Evolutionary conservation across 2,888 invertebrate species (phyloP).

Genomic region (Campopleginae sp.): DNA sequence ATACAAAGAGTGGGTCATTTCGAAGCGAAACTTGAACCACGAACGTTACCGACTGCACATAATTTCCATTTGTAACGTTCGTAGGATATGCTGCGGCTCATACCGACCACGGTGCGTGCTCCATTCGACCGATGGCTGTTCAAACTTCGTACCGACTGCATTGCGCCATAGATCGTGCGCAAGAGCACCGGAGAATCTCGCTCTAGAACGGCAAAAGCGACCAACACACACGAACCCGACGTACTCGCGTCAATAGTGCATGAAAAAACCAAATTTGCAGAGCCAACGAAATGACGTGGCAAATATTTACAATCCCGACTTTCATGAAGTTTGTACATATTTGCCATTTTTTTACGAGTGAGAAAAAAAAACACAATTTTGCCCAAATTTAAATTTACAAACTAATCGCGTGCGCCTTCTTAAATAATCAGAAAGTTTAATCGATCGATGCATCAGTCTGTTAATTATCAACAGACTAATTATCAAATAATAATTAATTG

Average conservation of each 20-base stretch:
- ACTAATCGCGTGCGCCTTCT: too few species aligned
- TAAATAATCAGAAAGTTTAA: too few species aligned
- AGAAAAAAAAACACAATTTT: too few species aligned
- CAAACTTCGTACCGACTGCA: slow-evolving; percentile 18
- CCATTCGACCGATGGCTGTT: not conserved
- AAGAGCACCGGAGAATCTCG: not conserved
- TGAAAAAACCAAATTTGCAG: too few species aligned
- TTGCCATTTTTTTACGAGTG: too few species aligned
- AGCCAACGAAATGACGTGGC: too few species aligned
- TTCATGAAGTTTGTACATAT: too few species aligned
- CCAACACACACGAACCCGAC: not conserved
- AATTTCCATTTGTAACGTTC: not conserved
- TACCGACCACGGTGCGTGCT: not conserved
- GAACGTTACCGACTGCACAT: not conserved
- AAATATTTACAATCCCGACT: too few species aligned
- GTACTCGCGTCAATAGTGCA: not conserved
- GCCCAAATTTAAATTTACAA: too few species aligned
- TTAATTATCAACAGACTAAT: too few species aligned
- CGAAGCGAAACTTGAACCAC: not conserved
- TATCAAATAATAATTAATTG: too few species aligned
- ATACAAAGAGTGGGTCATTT: not conserved
- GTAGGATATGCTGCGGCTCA: not conserved
- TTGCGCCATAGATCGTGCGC: slow-evolving; percentile 45
- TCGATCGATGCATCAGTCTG: too few species aligned
- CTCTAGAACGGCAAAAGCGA: not conserved